A percentile compares a stretch with the other conserved stretches of the same genome.
Conservation (phyloP, 2,888 invertebrate species). For the Neoascia interrupta region DNA sequence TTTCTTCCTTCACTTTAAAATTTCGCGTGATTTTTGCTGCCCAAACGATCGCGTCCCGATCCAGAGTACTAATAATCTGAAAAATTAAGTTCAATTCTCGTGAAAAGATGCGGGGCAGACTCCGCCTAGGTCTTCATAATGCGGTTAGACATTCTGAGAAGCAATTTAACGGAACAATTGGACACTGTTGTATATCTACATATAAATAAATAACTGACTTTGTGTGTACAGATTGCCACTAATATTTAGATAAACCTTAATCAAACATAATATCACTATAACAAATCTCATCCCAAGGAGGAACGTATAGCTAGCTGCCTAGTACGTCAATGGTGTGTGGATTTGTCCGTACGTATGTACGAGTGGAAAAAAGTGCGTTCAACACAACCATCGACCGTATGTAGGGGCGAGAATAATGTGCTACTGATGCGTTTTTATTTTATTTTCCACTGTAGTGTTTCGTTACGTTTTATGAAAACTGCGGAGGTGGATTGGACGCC, state of each 20-base stretch:
- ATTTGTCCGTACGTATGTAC: conserved; percentile 8
- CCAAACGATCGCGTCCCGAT: conserved; percentile 66
- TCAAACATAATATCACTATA: conserved; percentile 64
- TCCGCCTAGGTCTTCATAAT: conserved; percentile 61
- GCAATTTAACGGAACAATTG: conserved; percentile 66
- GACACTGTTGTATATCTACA: conserved; percentile 56
- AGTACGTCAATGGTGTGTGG: conserved; percentile 52
- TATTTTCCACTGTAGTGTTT: neutral
- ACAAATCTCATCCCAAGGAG: conserved; percentile 61
- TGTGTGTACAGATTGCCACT: conserved; percentile 64
- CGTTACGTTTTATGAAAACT: conserved; percentile 6
- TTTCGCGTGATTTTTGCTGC: conserved; percentile 58
- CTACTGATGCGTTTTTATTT: conserved; percentile 10
- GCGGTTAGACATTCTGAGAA: conserved; percentile 50
- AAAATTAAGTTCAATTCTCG: conserved; percentile 62
- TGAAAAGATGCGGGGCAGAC: conserved; percentile 65
- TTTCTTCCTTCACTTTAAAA: conserved; percentile 32
- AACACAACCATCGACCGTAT: neutral
- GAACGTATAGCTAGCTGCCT: conserved; percentile 52
- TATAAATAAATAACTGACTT: conserved; percentile 55
- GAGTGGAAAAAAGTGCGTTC: conserved; percentile 30
- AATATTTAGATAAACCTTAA: conserved; percentile 68
- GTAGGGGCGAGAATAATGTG: conserved; percentile 13
- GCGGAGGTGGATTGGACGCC: conserved; percentile 46
- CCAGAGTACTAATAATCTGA: conserved; percentile 68